Percentiles rank a stretch among this genome's conserved stretches.
Evolutionary conservation across 2,888 invertebrate genomes (phyloP).

Genomic region (Melitaea athalia): DNA sequence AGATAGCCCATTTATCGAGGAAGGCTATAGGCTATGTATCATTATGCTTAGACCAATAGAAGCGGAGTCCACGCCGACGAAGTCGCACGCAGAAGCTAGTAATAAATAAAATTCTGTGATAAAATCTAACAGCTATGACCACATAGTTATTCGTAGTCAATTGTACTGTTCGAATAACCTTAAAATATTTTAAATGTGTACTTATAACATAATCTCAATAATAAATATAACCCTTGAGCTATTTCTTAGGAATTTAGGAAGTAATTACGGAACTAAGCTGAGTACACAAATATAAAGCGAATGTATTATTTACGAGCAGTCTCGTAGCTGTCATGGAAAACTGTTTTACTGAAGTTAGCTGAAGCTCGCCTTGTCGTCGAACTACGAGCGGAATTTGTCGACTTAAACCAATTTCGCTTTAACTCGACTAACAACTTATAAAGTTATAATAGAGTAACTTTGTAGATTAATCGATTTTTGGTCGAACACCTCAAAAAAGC

Average conservation of each 20-base stretch:
- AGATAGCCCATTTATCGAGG: too few species aligned
- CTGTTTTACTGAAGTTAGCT: slow-evolving; percentile 57
- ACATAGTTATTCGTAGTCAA: too few species aligned
- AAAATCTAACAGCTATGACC: too few species aligned
- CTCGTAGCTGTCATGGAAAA: slow-evolving; percentile 52
- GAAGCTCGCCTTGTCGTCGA: slow-evolving; percentile 58
- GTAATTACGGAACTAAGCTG: slow-evolving; percentile 9
- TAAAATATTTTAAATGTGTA: too few species aligned
- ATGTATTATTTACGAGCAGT: slow-evolving; percentile 45
- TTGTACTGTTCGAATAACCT: too few species aligned
- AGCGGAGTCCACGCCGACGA: too few species aligned
- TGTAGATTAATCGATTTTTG: slow-evolving; percentile 68
- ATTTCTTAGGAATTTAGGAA: slow-evolving; percentile 1
- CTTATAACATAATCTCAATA: too few species aligned
- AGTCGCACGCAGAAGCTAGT: too few species aligned
- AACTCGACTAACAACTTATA: slow-evolving; percentile 72
- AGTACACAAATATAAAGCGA: slow-evolving; percentile 36
- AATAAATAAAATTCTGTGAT: too few species aligned
- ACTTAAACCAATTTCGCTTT: slow-evolving; percentile 66
- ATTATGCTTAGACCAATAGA: too few species aligned
- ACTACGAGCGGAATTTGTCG: slow-evolving; percentile 70
- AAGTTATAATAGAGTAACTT: slow-evolving; percentile 77
- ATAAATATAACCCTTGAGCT: too few species aligned
- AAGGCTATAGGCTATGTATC: too few species aligned
- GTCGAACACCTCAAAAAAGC: slow-evolving; percentile 45